Evolutionary conservation across 2,797 vertebrate species (phyloP), one percentile per base, ranked within the genome.

Genomic region (Spondyliosoma cantharus): DNA sequence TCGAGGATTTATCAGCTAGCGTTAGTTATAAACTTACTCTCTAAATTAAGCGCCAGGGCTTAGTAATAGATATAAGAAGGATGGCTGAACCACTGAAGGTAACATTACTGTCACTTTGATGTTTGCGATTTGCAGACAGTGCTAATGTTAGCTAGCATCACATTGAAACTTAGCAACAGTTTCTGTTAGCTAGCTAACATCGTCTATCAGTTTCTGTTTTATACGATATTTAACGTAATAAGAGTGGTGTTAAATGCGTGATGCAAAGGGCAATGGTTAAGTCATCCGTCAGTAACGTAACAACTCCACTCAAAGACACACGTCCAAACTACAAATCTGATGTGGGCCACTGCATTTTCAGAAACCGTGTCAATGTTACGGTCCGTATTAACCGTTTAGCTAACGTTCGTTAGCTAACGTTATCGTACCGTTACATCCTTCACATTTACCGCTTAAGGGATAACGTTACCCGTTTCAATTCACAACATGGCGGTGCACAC

Each of bases 31-130:
- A 49, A 54, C 3, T 0, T 8, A 12, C 13, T 56, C 0, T 37
- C 0, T 48, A 59, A 8, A 12, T 48, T 32, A 50, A 32, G 37
- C 16, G 16, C 7, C 5, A 11, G 32, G 27, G 2, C 17, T 65
- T 46, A 11, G 20, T 24, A 29, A 1, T 14, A 69, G 66, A 76
- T 13, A 78, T 6, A 71, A 60, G 52, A 81, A 92, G 15, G 58
- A 94, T 94, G 93, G 89, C 88, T 1, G 86, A 86, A 71, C 92
- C 93, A 22, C 69, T 94, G 29, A 94, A 91, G 91, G 93, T 94
- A 93, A 86, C 3, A n/a, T 27, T 17, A 25, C 4, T 13, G 15
- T 65, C 2, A n/a, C 22, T 54, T 80, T 1, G 1, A 5, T 56
- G 15, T 65, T 20, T 46, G 16, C 3, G 27, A 7, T n/a, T 49